Evolutionary conservation across 1,140 invertebrate genomes (phyloP).

Genomic region (Philotrypesis tridentata): DNA sequence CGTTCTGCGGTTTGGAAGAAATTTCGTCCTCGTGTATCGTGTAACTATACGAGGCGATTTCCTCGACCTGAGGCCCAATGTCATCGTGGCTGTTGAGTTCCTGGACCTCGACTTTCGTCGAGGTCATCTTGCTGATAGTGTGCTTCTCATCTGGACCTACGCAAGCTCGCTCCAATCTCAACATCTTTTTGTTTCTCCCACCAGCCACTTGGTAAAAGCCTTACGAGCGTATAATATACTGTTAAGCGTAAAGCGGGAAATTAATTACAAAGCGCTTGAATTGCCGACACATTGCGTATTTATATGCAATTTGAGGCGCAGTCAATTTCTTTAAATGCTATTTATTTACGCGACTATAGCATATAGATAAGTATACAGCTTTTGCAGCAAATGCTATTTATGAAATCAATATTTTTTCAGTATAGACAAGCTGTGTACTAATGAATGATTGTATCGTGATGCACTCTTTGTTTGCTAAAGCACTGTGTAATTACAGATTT

Average conservation of each 20-base stretch:
- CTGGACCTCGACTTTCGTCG: constrained; percentile 76
- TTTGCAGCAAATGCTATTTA: too few relatives aligned
- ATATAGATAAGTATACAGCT: too few relatives aligned
- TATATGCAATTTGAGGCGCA: too few relatives aligned
- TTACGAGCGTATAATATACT: too few relatives aligned
- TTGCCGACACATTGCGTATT: too few relatives aligned
- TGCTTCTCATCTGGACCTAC: constrained; percentile 80
- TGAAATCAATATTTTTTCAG: background rate
- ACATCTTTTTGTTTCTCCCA: background rate
- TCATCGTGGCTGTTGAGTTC: constrained; percentile 68
- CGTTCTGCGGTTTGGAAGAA: constrained; percentile 66
- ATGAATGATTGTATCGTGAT: constrained; percentile 4
- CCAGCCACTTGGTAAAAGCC: background rate
- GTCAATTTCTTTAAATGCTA: too few relatives aligned
- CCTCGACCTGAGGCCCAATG: constrained; percentile 74
- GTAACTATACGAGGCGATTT: constrained; percentile 78
- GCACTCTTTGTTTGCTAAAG: constrained; percentile 22
- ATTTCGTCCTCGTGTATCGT: constrained; percentile 65
- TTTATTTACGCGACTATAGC: too few relatives aligned
- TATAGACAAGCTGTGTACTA: background rate
- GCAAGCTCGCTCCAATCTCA: constrained; percentile 58
- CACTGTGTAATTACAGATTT: background rate
- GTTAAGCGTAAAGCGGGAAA: too few relatives aligned
- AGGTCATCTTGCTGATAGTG: constrained; percentile 79
- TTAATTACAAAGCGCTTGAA: too few relatives aligned